A percentile compares a stretch with the other conserved stretches of the same genome.
Evolutionary conservation across 2,888 invertebrate species (phyloP).

Genomic region (Oligia strigilis): DNA sequence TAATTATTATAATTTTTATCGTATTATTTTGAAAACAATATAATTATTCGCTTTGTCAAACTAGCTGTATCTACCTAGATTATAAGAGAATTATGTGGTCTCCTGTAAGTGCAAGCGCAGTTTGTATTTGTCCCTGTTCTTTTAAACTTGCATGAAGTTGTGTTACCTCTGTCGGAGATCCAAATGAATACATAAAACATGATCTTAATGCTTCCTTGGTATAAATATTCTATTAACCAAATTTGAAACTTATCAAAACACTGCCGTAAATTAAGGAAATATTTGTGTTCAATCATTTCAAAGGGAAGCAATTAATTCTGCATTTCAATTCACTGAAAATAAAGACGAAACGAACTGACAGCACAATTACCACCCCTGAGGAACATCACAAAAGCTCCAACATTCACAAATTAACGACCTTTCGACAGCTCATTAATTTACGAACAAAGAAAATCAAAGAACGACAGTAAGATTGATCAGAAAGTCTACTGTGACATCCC

Average conservation of each 20-base stretch:
- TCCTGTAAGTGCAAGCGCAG: too few species aligned
- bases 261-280: not conserved
- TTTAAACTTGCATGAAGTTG: too few species aligned
- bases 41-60: not conserved
- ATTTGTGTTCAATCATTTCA: not conserved
- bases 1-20: too few species aligned
- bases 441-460: constrained; percentile 51
- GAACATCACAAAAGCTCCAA: constrained; percentile 6
- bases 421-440: constrained; percentile 51
- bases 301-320: not conserved
- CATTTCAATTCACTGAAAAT: not conserved
- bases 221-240: too few species aligned
- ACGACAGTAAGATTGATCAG: constrained; percentile 53
- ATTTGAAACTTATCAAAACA: not conserved
- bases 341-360: not conserved
- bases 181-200: too few species aligned
- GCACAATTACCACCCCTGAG: constrained; percentile 9
- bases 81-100: not conserved
- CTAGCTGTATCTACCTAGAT: not conserved
- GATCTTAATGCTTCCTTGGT: too few species aligned
- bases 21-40: not conserved
- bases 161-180: too few species aligned
- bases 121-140: too few species aligned
- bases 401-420: constrained; percentile 33
- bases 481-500: constrained; percentile 68